Evolutionary conservation across 2,797 vertebrate species (phyloP).

Genomic region (Anas acuta): DNA sequence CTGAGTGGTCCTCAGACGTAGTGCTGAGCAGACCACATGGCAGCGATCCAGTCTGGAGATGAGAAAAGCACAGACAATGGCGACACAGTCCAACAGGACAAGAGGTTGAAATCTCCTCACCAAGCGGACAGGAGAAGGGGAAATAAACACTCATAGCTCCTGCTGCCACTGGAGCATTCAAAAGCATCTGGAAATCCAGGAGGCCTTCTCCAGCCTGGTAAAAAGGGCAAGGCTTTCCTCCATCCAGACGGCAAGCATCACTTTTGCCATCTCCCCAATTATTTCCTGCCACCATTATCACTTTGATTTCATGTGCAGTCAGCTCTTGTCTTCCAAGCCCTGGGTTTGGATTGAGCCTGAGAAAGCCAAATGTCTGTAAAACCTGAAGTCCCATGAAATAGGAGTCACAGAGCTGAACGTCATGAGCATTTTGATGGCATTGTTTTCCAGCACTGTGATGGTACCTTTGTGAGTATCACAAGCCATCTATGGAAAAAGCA

Average conservation of each 20-base stretch:
- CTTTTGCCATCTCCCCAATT: constrained; percentile 48
- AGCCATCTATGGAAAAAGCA: background rate
- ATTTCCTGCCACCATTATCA: constrained; percentile 35
- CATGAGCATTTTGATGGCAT: background rate
- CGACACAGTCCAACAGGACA: constrained; percentile 66
- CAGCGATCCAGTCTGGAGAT: constrained; percentile 72
- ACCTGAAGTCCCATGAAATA: constrained; percentile 58
- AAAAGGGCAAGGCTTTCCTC: constrained; percentile 49
- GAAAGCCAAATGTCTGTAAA: constrained; percentile 63
- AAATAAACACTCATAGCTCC: constrained; percentile 63
- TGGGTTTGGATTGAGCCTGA: constrained; percentile 37
- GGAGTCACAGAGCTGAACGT: constrained; percentile 47
- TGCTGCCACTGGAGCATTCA: constrained; percentile 59
- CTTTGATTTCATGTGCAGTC: constrained; percentile 49
- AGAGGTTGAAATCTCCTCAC: constrained; percentile 72
- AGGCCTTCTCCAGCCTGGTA: constrained; percentile 56
- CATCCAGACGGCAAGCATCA: constrained; percentile 11
- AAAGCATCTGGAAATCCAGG: constrained; percentile 68
- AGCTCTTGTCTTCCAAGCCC: constrained; percentile 52
- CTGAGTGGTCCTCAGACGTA: constrained; percentile 71
- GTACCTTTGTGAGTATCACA: constrained; percentile 14
- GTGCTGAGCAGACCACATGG: constrained; percentile 73
- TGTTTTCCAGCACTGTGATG: background rate
- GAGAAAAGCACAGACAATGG: constrained; percentile 68
- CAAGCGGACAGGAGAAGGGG: constrained; percentile 60